A percentile compares a stretch with the other conserved stretches of the same genome.
These are phyloP conservation scores for Champsocephalus gunnari DNA, from an alignment of 2,797 vertebrate genomes.

Conservation along the genomic window DNA sequence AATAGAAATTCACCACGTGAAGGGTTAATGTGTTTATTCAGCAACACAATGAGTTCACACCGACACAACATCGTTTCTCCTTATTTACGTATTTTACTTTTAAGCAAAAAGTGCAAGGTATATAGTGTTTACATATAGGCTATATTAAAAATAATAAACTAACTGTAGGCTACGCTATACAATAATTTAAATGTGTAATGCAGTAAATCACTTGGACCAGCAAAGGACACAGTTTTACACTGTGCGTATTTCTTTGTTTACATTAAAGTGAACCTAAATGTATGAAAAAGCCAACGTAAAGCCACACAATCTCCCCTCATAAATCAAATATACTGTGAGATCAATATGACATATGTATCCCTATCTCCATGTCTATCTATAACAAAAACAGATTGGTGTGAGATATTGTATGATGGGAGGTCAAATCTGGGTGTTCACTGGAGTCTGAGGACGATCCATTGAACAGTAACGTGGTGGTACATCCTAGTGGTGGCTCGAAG, in stretches of 20 bases:
- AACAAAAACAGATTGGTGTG: slow-evolving; percentile 17
- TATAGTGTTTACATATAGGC: too few relatives aligned
- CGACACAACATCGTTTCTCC: background rate
- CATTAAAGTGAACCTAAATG: slow-evolving; percentile 21
- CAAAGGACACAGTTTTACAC: background rate
- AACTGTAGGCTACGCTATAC: background rate
- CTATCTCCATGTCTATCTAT: background rate
- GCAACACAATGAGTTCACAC: background rate
- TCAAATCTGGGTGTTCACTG: slow-evolving; percentile 69
- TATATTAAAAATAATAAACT: background rate
- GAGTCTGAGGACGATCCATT: slow-evolving; percentile 62
- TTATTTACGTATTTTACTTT: background rate
- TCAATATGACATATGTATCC: slow-evolving; percentile 32
- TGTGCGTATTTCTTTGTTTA: slow-evolving; percentile 36
- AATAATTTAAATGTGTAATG: background rate
- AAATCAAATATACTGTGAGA: slow-evolving; percentile 8
- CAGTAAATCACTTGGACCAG: background rate
- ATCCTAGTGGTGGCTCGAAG: slow-evolving; percentile 89
- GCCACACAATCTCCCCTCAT: slow-evolving; percentile 2
- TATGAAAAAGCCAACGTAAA: slow-evolving; percentile 15
- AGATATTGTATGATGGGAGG: slow-evolving; percentile 67
- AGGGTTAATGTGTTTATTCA: slow-evolving; percentile 36
- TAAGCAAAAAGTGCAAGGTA: background rate
- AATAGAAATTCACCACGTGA: slow-evolving; percentile 28
- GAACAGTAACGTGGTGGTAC: slow-evolving; percentile 87